Conservation (phyloP, 2,888 invertebrate genomes). For the Eledona agricola region DNA sequence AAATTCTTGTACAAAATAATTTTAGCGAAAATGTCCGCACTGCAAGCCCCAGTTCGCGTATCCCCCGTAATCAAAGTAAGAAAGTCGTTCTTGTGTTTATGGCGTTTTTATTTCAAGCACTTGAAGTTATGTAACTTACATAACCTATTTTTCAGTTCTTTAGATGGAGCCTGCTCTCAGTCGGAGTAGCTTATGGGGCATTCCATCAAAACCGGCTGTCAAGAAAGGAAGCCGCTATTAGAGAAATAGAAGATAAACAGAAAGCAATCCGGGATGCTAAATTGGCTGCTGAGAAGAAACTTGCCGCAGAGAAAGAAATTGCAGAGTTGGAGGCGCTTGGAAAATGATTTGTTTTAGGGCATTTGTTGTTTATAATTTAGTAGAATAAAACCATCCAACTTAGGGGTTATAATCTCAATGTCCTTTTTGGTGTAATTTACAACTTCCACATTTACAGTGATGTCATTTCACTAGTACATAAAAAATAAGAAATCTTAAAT, state of each 20-base stretch:
- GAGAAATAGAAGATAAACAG: constrained; percentile 74
- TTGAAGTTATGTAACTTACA: constrained; percentile 25
- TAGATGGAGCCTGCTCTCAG: constrained; percentile 79
- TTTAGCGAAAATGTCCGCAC: constrained; percentile 55
- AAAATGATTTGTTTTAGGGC: constrained; percentile 36
- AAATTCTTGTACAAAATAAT: constrained; percentile 3
- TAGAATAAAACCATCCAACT: constrained; percentile 29
- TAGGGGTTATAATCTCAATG: too few relatives aligned
- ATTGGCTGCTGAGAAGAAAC: constrained; percentile 75
- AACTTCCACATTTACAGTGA: too few relatives aligned
- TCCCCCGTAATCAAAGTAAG: constrained; percentile 82
- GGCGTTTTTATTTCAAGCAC: constrained; percentile 5
- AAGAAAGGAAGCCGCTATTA: constrained; percentile 71
- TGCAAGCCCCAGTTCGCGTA: constrained; percentile 77
- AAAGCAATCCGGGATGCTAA: constrained; percentile 76
- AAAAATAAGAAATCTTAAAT: too few relatives aligned
- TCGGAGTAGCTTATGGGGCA: constrained; percentile 79
- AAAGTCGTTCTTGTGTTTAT: constrained; percentile 7
- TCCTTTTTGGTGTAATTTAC: too few relatives aligned
- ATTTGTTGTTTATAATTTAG: constrained; percentile 26
- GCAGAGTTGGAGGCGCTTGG: constrained; percentile 56
- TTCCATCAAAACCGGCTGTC: constrained; percentile 75
- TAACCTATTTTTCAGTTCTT: constrained; percentile 69
- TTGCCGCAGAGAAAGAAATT: constrained; percentile 65
- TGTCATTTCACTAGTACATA: too few relatives aligned